Evolutionary conservation across 1,140 invertebrate species (phyloP).

Genomic region (Dreissena rostriformis): DNA sequence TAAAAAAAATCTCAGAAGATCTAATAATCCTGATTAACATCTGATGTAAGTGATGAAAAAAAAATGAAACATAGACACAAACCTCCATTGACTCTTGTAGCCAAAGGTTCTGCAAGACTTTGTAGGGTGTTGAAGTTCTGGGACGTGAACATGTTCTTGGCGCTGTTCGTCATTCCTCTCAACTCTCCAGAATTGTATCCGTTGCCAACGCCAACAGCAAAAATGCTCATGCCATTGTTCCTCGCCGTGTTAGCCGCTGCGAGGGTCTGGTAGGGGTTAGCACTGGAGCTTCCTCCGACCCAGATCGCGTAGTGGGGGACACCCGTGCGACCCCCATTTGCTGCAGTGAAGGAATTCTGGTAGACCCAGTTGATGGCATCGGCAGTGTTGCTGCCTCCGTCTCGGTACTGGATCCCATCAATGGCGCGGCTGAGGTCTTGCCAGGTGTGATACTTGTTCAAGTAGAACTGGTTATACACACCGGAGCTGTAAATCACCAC

Average conservation of each 20-base stretch:
- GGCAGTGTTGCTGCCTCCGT: slow-evolving; percentile 67
- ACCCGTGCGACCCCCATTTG: slow-evolving; percentile 68
- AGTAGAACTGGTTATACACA: slow-evolving; percentile 66
- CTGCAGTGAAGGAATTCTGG: slow-evolving; percentile 64
- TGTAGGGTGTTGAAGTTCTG: slow-evolving; percentile 67
- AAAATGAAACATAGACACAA: neutral
- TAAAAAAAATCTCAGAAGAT: too few relatives aligned
- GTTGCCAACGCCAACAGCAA: slow-evolving; percentile 73
- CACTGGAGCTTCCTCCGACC: slow-evolving; percentile 72
- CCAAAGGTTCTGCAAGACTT: slow-evolving; percentile 62
- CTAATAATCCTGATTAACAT: too few relatives aligned
- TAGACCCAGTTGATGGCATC: slow-evolving; percentile 67
- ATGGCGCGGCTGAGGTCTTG: slow-evolving; percentile 61
- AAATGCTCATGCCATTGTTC: slow-evolving; percentile 68
- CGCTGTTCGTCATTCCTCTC: slow-evolving; percentile 64
- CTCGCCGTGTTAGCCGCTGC: slow-evolving; percentile 61
- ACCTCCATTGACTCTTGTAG: slow-evolving; percentile 56
- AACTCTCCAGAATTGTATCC: slow-evolving; percentile 63
- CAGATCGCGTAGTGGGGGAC: slow-evolving; percentile 74
- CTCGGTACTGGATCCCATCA: slow-evolving; percentile 56
- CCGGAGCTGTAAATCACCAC: slow-evolving; percentile 66
- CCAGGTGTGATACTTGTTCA: slow-evolving; percentile 62
- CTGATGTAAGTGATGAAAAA: neutral
- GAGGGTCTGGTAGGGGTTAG: slow-evolving; percentile 59
- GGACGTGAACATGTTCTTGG: slow-evolving; percentile 65